Evolutionary conservation across 2,113 vertebrate genomes (phyloP).

Genomic region (Pollimyrus isidori): DNA sequence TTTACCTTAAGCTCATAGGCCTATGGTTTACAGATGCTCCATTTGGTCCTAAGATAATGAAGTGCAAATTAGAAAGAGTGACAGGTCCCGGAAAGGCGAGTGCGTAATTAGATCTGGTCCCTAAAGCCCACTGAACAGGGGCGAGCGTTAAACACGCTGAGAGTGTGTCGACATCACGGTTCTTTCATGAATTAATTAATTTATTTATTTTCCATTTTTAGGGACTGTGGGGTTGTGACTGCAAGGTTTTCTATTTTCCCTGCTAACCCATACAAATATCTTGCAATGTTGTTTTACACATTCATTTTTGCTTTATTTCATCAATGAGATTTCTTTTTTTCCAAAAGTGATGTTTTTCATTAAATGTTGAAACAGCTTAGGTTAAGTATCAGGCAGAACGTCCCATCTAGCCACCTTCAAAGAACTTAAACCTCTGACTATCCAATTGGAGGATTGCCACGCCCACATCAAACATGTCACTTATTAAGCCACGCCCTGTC

Average conservation of each 20-base stretch:
- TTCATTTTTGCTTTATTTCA: not conserved
- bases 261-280: not conserved
- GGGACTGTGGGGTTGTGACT: not conserved
- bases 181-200: too few species aligned
- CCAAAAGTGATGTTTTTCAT: not conserved
- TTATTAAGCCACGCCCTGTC: not conserved
- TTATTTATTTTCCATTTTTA: not conserved
- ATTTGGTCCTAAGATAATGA: constrained; percentile 30
- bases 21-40: constrained; percentile 18
- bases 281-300: not conserved
- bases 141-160: not conserved
- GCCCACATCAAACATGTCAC: not conserved
- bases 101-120: constrained; percentile 23
- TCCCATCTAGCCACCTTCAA: not conserved
- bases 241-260: not conserved
- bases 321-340: too few species aligned
- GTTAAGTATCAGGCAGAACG: not conserved
- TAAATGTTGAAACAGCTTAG: not conserved
- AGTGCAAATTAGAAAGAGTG: constrained; percentile 22
- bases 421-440: not conserved
- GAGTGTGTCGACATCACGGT: not conserved
- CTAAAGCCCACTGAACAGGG: constrained; percentile 9
- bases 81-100: constrained; percentile 21
- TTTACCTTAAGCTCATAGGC: constrained; percentile 22
- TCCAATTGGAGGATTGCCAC: not conserved